Evolutionary conservation across 2,888 invertebrate species (phyloP).

Genomic region (Spodoptera littoralis): DNA sequence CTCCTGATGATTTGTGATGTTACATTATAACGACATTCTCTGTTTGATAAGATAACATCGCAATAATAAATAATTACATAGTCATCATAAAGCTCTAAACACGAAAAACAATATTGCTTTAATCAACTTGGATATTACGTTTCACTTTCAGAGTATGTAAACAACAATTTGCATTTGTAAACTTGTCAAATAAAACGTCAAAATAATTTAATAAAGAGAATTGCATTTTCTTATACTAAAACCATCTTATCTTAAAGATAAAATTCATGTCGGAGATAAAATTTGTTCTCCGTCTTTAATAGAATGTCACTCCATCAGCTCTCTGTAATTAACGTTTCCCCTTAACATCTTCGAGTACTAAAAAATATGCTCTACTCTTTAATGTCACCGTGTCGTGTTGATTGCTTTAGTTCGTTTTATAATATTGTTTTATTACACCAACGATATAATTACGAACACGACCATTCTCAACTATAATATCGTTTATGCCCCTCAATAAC

Average conservation of each 20-base stretch:
- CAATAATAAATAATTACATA: no score
- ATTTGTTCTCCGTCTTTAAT: conserved; percentile 39
- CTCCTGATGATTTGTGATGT: conserved; percentile 9
- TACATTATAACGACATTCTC: not conserved
- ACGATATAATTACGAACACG: conserved; percentile 57
- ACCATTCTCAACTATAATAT: conserved; percentile 24
- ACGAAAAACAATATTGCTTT: no score
- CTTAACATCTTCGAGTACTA: conserved; percentile 63
- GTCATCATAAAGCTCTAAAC: no score
- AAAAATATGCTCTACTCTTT: conserved; percentile 70
- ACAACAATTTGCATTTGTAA: not conserved
- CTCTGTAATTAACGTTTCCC: conserved; percentile 68
- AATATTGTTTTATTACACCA: conserved; percentile 62
- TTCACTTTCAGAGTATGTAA: no score
- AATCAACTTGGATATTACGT: no score
- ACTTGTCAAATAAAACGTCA: not conserved
- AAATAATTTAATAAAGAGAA: conserved; percentile 13
- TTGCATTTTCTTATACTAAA: conserved; percentile 16
- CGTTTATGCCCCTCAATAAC: conserved; percentile 37
- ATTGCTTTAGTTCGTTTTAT: conserved; percentile 63
- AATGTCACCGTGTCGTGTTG: conserved; percentile 61
- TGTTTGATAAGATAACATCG: no score
- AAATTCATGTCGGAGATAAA: conserved; percentile 38
- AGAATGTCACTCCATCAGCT: conserved; percentile 51
- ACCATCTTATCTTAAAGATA: conserved; percentile 20